A percentile compares a stretch with the other conserved stretches of the same genome.
Evolutionary conservation across 2,888 invertebrate species (phyloP).

Genomic region (Orthosia gracilis): DNA sequence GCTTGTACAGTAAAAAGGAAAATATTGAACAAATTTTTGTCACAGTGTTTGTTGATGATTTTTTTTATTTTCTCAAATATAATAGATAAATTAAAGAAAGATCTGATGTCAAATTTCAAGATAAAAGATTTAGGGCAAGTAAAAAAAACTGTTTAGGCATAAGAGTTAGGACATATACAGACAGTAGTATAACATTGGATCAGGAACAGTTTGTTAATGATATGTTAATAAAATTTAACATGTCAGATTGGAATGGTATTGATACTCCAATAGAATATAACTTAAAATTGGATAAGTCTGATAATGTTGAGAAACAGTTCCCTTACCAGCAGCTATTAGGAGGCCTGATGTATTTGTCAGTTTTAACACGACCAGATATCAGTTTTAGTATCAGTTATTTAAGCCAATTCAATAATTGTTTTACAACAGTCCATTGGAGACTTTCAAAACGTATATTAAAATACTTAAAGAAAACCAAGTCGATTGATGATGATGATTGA

Average conservation of each 20-base stretch:
- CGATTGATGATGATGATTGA: neutral
- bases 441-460: slow-evolving; percentile 12
- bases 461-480: slow-evolving; percentile 11
- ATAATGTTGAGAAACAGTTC: neutral
- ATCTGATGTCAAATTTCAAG: slow-evolving; percentile 17
- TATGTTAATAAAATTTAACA: slow-evolving; percentile 20
- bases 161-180: slow-evolving; percentile 10
- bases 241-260: slow-evolving; percentile 11
- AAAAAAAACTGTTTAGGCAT: slow-evolving; percentile 23
- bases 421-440: neutral
- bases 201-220: slow-evolving; percentile 20
- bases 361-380: slow-evolving; percentile 14
- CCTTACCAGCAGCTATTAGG: neutral
- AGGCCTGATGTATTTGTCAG: slow-evolving; percentile 9
- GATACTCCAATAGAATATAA: slow-evolving; percentile 29
- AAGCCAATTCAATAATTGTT: slow-evolving; percentile 23
- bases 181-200: slow-evolving; percentile 14
- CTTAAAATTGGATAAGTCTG: slow-evolving; percentile 10
- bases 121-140: slow-evolving; percentile 25
- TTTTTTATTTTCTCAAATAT: neutral
- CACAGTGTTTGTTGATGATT: neutral
- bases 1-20: slow-evolving; percentile 59
- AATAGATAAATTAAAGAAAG: slow-evolving; percentile 8
- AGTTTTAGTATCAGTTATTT: slow-evolving; percentile 6
- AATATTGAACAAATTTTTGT: neutral